Conservation (phyloP, 92 coral and sea anemone species). For the Ricordea florida region DNA sequence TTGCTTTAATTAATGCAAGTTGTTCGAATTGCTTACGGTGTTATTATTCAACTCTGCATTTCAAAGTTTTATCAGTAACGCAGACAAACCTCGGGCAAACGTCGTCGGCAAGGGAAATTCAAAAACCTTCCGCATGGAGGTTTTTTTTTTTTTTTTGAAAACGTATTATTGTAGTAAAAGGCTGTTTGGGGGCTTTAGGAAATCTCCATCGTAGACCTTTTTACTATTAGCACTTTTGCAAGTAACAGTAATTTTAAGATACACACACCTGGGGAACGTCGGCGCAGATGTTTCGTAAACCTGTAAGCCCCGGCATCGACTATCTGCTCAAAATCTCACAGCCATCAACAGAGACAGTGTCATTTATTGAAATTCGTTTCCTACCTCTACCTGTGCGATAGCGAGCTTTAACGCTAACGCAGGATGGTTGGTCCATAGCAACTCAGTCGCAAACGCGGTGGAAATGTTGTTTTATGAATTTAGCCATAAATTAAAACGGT, state of each 20-base stretch:
- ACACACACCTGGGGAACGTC: slow-evolving; percentile 86
- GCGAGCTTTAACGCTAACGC: background rate
- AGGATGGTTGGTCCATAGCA: slow-evolving; percentile 22
- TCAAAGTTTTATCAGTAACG: slow-evolving; percentile 7
- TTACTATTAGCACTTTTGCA: slow-evolving; percentile 50
- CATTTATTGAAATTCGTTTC: slow-evolving; percentile 7
- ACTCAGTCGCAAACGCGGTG: slow-evolving; percentile 35
- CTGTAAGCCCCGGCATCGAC: slow-evolving; percentile 22
- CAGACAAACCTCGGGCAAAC: background rate
- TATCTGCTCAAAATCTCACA: slow-evolving; percentile 29
- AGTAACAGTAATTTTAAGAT: slow-evolving; percentile 72
- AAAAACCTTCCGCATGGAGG: no score
- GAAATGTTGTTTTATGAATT: slow-evolving; percentile 55
- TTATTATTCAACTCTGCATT: slow-evolving; percentile 11
- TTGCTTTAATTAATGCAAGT: slow-evolving; percentile 49
- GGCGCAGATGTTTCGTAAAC: slow-evolving; percentile 75
- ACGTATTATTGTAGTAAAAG: background rate
- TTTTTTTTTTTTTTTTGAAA: no score
- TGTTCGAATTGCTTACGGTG: slow-evolving; percentile 39
- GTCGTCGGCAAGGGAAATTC: background rate
- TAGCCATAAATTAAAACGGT: slow-evolving; percentile 92
- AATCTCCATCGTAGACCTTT: slow-evolving; percentile 25
- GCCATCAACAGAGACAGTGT: slow-evolving; percentile 4
- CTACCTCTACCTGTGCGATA: no score
- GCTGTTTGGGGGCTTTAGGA: background rate